Conservation (phyloP, 2,797 vertebrate species). For the Darevskia nairensis region DNA sequence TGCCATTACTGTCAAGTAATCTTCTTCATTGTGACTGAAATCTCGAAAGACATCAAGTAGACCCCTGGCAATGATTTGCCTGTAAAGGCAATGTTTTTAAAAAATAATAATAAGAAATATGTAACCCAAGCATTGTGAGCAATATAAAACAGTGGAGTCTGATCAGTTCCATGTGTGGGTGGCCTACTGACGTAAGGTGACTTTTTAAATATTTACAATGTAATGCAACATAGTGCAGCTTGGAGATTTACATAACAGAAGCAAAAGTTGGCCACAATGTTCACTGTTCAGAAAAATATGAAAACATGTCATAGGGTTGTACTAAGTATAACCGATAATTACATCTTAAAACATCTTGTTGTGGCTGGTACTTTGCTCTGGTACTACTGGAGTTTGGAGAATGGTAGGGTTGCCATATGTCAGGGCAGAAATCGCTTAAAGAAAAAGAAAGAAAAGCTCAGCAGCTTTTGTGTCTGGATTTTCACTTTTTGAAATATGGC, state of each 20-base stretch:
- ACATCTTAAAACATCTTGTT: background rate
- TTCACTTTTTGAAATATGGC: no score
- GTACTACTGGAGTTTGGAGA: background rate
- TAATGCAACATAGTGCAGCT: background rate
- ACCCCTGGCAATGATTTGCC: slow-evolving; percentile 90
- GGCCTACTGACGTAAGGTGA: background rate
- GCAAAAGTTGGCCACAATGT: background rate
- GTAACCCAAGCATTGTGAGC: background rate
- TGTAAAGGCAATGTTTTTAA: slow-evolving; percentile 59
- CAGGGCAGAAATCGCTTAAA: no score
- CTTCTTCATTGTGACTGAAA: slow-evolving; percentile 90
- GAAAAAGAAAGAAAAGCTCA: no score
- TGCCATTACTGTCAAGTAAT: slow-evolving; percentile 91
- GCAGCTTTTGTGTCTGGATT: no score
- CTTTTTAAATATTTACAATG: background rate
- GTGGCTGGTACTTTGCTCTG: background rate
- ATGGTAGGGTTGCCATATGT: background rate
- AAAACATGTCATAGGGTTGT: background rate
- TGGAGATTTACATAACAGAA: background rate
- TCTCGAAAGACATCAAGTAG: slow-evolving; percentile 89
- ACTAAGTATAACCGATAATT: background rate
- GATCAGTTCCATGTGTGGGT: background rate
- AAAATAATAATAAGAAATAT: background rate
- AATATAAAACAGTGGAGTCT: background rate
- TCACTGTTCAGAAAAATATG: background rate